phyloP scores from a whole-genome alignment of 2,888 invertebrate species.

The Drosophila kuntzei region DNA sequence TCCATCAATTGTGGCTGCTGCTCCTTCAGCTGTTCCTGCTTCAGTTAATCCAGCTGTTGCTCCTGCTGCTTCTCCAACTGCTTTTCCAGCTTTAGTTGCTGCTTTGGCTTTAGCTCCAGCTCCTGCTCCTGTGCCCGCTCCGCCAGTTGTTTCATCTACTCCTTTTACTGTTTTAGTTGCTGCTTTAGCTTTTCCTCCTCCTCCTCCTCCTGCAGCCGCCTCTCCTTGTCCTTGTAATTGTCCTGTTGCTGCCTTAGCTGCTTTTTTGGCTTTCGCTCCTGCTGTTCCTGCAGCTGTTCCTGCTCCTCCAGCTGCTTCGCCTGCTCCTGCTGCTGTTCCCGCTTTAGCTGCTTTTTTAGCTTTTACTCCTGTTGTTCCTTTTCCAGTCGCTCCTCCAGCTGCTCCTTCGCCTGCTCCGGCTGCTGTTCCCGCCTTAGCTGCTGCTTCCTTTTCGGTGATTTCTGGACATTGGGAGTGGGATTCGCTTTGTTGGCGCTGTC shows the following conservation, averaged over 20 bases:
- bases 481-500: constrained; percentile 41
- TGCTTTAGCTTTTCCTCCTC: background rate
- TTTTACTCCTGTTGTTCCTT: background rate
- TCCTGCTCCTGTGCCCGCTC: too few relatives aligned
- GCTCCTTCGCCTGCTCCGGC: background rate
- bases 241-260: background rate
- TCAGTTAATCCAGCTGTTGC: background rate
- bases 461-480: background rate
- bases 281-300: background rate
- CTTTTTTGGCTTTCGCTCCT: background rate
- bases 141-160: background rate
- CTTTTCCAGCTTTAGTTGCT: background rate
- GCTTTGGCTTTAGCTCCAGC: background rate
- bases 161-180: background rate
- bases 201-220: background rate
- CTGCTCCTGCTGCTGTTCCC: background rate
- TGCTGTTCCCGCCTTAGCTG: background rate
- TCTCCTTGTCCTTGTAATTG: background rate
- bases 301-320: background rate
- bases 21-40: background rate
- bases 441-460: constrained; percentile 18
- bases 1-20: background rate
- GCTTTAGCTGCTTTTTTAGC: background rate
- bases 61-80: background rate
- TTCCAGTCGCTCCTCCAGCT: background rate